Evolutionary conservation across 2,113 vertebrate species (phyloP), one percentile per base, ranked within the genome.

Genomic region (Clarias macrocephalus): DNA sequence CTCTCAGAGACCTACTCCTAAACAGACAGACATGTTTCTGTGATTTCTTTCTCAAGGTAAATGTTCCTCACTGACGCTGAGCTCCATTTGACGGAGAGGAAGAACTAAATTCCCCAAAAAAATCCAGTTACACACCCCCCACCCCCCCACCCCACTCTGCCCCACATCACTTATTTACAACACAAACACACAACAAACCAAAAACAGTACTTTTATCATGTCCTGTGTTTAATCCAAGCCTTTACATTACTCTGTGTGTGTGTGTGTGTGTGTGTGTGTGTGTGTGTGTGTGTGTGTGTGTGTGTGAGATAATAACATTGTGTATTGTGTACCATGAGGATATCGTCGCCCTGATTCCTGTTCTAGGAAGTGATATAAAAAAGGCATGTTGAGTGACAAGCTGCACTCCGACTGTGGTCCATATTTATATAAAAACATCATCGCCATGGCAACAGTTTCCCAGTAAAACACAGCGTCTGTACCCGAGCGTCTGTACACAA

Each of bases 391-490:
- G n/a, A 54, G 42, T 77, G 75, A 77, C 48, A 28, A 2, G 3
- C 52, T 25, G n/a, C 57, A 52, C 82, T 70, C 48, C 9, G 28
- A 57, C 70, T 70, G 56, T 25, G 10, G 30, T 56, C 15, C 54
- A 10, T 89, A 88, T 92, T 91, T 91, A 90, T 48, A 19, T 68
- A 70, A 87, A 42, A 91, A 91, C 88, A 91, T 28, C 23, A 84
- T 91, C 84, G 79, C 88, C 87, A 90, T 68, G 85, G 87, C 23
- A 86, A 54, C 88, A 48, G 77, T 62, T 80, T 83, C 52, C 18
- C 57, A 37, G 76, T 56, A 72, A 85, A 88, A 88, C 72, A 75
- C 73, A 9, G 33, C 18, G 18, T 89, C 62, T 81, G 66, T 75
- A 84, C 83, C 33, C 33, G 33, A 9, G 33, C 18, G 18, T 89